Evolutionary conservation across 2,113 vertebrate species (phyloP), one percentile per base, ranked within the genome.

Genomic region (Marmota monax): DNA sequence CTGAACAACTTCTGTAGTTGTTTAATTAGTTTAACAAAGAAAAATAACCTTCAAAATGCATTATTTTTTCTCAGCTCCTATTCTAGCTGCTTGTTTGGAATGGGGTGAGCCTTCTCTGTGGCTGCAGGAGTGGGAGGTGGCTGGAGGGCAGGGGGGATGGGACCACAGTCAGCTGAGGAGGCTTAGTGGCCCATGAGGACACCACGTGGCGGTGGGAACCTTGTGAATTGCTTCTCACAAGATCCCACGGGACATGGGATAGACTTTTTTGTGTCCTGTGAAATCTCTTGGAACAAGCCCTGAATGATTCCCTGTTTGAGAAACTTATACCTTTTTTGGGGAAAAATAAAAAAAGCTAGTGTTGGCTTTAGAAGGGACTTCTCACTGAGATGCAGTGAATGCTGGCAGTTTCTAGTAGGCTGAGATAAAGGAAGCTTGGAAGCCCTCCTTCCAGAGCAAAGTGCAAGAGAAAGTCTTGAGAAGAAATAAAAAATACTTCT

Each of bases 111-210:
- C 20, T 45, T 17, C 42, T 67, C 27, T 37, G 53, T 39, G 4
- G 74, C 25, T 42, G 29, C 5, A 4, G 0, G 20, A 48, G 51
- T 14, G 85, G 77, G 4, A 7, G 42, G 79, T 22, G 53, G 67
- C 25, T 23, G 42, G 53, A 29, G 73, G n/a, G 20, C 70, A 7
- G 29, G 34, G 4, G 4, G 42, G 10, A 9, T 18, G 16, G 25
- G 51, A 9, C 11, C 39, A 1, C 2, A 23, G 67, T 96, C 97
- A 97, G 96, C 96, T 97, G 97, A 97, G 92, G 7, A 58, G 70
- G 93, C 70, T 96, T 53, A n/a, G 42, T n/a, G 2, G 34, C 39
- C 39, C 34, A 16, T 6, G 51, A 25, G 78, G 34, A 14, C 20
- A 13, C 34, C 34, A n/a, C 0, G 89, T 11, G 20, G 42, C 4